Percentiles rank a stretch among this genome's conserved stretches.
Evolutionary conservation across 1,140 invertebrate species (phyloP).

Genomic region (Lucilia sericata): DNA sequence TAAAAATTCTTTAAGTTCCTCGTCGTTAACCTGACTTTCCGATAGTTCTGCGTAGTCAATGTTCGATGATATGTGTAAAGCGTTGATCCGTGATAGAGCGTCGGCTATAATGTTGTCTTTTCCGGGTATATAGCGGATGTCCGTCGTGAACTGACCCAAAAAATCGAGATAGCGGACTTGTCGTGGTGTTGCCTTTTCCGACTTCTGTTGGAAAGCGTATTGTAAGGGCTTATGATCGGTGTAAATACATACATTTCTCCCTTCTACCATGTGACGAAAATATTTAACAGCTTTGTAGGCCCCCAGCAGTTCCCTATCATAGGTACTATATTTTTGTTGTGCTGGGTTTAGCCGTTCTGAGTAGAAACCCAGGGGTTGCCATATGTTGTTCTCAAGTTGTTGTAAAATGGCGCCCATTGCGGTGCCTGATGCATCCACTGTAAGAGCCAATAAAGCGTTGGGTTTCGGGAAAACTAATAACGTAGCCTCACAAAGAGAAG

Average conservation of each 20-base stretch:
- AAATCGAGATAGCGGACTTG: constrained; percentile 62
- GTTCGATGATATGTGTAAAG: constrained; percentile 47
- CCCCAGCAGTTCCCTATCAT: constrained; percentile 61
- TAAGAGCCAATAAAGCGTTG: constrained; percentile 46
- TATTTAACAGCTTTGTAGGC: constrained; percentile 55
- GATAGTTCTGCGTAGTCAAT: neutral
- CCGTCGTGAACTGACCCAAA: constrained; percentile 65
- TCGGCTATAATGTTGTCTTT: constrained; percentile 62
- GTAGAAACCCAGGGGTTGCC: neutral
- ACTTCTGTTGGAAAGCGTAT: constrained; percentile 57
- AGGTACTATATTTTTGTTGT: constrained; percentile 52
- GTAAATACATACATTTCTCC: constrained; percentile 58
- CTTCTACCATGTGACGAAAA: constrained; percentile 60
- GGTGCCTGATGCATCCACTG: constrained; percentile 54
- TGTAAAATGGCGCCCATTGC: constrained; percentile 56
- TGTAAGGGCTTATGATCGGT: constrained; percentile 68
- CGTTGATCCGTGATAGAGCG: constrained; percentile 57
- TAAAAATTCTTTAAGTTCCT: constrained; percentile 23
- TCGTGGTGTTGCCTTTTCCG: constrained; percentile 54
- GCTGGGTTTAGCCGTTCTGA: neutral
- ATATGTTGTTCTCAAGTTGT: constrained; percentile 43
- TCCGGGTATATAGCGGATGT: constrained; percentile 64
- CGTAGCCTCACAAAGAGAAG: constrained; percentile 47
- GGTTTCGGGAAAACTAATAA: constrained; percentile 49
- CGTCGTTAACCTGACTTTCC: constrained; percentile 34